phyloP scores from a whole-genome alignment of 2,113 vertebrate species.

The Globicephala melas region DNA sequence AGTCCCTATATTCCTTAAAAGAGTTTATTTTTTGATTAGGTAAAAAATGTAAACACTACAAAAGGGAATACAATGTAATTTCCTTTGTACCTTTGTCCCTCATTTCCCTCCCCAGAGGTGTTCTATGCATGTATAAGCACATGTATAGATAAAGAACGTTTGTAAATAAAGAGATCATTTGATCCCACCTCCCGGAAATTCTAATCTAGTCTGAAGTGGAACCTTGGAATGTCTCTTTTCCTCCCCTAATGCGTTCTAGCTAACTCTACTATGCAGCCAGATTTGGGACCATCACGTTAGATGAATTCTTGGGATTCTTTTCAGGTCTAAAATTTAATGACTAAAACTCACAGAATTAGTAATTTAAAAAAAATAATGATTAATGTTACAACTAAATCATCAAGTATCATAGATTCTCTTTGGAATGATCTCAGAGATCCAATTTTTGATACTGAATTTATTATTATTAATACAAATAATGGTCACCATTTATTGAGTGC shows the following conservation, averaged over 20 bases:
- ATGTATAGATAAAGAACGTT: background rate
- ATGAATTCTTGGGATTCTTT: slow-evolving; percentile 43
- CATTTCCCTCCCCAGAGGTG: background rate
- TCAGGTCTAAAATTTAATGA: slow-evolving; percentile 47
- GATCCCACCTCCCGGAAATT: background rate
- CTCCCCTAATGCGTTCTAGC: background rate
- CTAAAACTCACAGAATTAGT: slow-evolving; percentile 25
- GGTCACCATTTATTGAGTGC: slow-evolving; percentile 8
- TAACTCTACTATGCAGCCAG: background rate
- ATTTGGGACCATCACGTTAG: slow-evolving; percentile 30
- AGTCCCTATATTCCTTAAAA: background rate
- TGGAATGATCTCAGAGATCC: slow-evolving; percentile 26
- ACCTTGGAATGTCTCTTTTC: background rate
- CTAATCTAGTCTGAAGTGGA: background rate
- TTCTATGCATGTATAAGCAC: background rate
- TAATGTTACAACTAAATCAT: slow-evolving; percentile 40
- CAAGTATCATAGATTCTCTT: slow-evolving; percentile 39
- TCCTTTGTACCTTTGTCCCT: background rate
- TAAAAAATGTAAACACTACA: background rate
- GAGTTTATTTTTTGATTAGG: slow-evolving; percentile 10
- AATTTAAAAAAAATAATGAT: slow-evolving; percentile 43
- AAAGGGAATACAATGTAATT: background rate
- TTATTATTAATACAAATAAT: slow-evolving; percentile 45
- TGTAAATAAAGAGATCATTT: background rate
- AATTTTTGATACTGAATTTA: slow-evolving; percentile 45